These are phyloP conservation scores for Choloepus didactylus DNA, from an alignment of 2,797 vertebrate genomes.

Conservation along the genomic window DNA sequence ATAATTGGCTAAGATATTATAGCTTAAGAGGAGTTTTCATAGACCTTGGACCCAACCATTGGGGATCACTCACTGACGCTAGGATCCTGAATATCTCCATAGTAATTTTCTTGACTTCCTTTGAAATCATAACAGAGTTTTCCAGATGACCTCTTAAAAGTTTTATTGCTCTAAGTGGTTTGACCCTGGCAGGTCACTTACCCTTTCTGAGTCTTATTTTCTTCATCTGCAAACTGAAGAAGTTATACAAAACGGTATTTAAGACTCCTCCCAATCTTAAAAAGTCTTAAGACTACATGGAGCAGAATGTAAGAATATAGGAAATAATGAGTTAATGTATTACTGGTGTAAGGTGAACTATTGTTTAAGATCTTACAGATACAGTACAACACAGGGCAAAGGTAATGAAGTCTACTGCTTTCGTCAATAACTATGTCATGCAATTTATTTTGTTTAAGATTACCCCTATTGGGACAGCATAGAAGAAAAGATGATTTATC, in stretches of 20 bases:
- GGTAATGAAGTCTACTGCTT: background rate
- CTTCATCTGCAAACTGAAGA: conserved; percentile 39
- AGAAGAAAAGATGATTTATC: conserved; percentile 39
- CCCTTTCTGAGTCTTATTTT: background rate
- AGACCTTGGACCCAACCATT: background rate
- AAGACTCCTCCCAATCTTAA: background rate
- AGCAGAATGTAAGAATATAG: conserved; percentile 73
- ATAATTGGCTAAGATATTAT: conserved; percentile 22
- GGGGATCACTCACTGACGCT: background rate
- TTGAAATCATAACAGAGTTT: conserved; percentile 72
- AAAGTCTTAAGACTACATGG: conserved; percentile 20
- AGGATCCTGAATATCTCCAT: conserved; percentile 23
- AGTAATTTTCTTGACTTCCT: conserved; percentile 71
- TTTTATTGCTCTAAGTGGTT: conserved; percentile 57
- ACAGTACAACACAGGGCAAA: conserved; percentile 64
- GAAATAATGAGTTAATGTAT: conserved; percentile 55
- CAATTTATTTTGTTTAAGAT: conserved; percentile 63
- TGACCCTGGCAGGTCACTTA: conserved; percentile 36
- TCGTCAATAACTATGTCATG: conserved; percentile 57
- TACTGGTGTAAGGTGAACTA: conserved; percentile 32
- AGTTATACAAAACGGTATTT: conserved; percentile 13
- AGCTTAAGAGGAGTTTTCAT: conserved; percentile 26
- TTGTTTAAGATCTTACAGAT: conserved; percentile 54
- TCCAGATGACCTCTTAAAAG: conserved; percentile 73
- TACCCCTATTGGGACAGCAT: background rate